Base-by-base conservation (phyloP, 2,113 vertebrate species). In the Pelecanoides urinatrix region DNA sequence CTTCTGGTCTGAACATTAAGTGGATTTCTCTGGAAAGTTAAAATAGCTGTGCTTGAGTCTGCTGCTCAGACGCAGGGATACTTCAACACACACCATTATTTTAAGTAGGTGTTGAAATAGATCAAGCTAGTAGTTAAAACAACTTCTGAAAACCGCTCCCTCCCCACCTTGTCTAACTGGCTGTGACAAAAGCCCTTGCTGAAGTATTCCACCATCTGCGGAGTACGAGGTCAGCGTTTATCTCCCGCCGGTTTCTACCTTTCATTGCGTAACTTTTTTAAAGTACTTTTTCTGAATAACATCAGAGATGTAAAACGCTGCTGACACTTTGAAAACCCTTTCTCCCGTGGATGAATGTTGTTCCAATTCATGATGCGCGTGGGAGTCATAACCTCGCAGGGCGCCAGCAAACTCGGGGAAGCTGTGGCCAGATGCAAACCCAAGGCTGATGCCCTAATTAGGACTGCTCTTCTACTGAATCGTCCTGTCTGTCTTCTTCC, bases 241-340 rank as follows among this genome's bases (percentile, higher is more conserved):
- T 12, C 34, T 47, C 45, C 14, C 13, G 5, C 11, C 12, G 29
- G 6, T 52, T 71, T 29, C 34, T 49, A 18, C 50, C 30, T 73
- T 62, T 32, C 21, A 11, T 50, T 38, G 16, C 4, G 0, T 13
- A 44, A 34, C 21, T 11, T 65, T 29, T 34, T 18, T 0, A 2
- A n/a, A 63, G 23, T 21, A n/a, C 4, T 20, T 66, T 16, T n/a
- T 15, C 20, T n/a, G 32, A 88, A 10, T 32, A 73, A 53, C 22
- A 8, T 15, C 21, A 17, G 45, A 50, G 14, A 63, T 17, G 12
- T 84, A 32, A 62, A 86, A 71, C 50, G 42, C 29, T 42, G 9
- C 45, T 42, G 26, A 12, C 8, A 0, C 19, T 79, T 79, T 0
- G 0, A 16, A 76, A 68, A 10, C 1, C 3, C 0, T 40, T 82